phyloP scores from a whole-genome alignment of 2,797 vertebrate species.

The Borostomias antarcticus region DNA sequence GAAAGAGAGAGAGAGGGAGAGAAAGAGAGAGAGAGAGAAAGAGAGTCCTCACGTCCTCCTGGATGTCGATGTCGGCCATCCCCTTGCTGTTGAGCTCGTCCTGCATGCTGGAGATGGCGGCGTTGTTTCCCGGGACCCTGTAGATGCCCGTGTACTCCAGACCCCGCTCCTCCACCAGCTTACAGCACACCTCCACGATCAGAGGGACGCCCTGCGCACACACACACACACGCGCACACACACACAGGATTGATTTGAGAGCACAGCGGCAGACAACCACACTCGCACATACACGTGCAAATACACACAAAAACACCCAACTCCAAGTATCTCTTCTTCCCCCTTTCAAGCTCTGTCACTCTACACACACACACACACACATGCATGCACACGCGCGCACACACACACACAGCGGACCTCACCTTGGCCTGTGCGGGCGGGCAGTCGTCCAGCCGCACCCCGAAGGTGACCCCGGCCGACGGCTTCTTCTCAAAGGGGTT shows the following conservation, averaged over 20 bases:
- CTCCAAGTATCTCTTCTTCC: not conserved
- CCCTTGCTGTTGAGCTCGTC: slow-evolving; percentile 96
- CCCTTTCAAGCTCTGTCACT: not conserved
- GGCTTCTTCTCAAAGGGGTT: slow-evolving; percentile 93
- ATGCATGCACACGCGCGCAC: not conserved
- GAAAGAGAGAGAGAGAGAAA: too few relatives aligned
- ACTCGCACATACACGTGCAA: not conserved
- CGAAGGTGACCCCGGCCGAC: slow-evolving; percentile 86
- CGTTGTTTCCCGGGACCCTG: slow-evolving; percentile 96
- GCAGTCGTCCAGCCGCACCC: slow-evolving; percentile 93
- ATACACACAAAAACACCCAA: not conserved
- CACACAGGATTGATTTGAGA: not conserved
- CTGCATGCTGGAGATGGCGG: slow-evolving; percentile 98
- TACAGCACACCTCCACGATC: slow-evolving; percentile 98
- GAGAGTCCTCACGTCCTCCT: slow-evolving; percentile 89
- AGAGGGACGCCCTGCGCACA: slow-evolving; percentile 89
- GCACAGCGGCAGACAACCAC: not conserved
- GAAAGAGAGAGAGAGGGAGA: too few relatives aligned
- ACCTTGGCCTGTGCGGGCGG: slow-evolving; percentile 90
- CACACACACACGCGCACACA: too few relatives aligned
- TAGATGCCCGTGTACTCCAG: slow-evolving; percentile 98
- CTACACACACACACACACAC: slow-evolving; percentile 6
- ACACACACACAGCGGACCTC: slow-evolving; percentile 40
- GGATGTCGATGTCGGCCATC: slow-evolving; percentile 90
- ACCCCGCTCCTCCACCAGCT: slow-evolving; percentile 94